Conservation (phyloP, 2,797 vertebrate genomes). For the Hirundo rustica region DNA sequence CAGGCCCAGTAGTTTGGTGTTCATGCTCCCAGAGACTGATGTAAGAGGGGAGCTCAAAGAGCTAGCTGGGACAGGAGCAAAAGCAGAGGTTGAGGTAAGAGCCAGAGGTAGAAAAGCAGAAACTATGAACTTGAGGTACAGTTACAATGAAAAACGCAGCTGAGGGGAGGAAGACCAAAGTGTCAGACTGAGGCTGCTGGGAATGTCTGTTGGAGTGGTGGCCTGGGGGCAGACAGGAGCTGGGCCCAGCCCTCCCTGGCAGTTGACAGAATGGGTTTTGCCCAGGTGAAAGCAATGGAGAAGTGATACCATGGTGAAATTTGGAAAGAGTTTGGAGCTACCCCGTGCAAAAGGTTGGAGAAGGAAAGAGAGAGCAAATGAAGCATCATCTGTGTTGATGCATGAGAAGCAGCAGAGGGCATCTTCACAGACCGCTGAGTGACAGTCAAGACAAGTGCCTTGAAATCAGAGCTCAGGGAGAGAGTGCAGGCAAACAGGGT, state of each 20-base stretch:
- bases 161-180: background rate
- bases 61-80: background rate
- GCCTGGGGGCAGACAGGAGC: rapidly evolving
- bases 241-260: background rate
- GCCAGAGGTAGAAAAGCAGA: background rate
- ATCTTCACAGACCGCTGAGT: background rate
- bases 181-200: background rate
- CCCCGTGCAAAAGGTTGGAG: background rate
- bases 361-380: background rate
- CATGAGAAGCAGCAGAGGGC: rapidly evolving
- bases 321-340: background rate
- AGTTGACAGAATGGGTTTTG: background rate
- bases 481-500: background rate
- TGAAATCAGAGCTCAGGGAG: background rate
- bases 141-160: background rate
- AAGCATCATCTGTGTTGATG: background rate
- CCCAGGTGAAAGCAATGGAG: background rate
- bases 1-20: background rate
- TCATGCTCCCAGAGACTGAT: background rate
- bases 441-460: background rate
- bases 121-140: background rate
- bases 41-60: background rate
- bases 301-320: background rate
- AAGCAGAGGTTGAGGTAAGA: background rate
- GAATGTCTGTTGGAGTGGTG: background rate